These are phyloP conservation scores for Rhinella marina DNA, from an alignment of 2,797 vertebrate species.

Conservation along the genomic window DNA sequence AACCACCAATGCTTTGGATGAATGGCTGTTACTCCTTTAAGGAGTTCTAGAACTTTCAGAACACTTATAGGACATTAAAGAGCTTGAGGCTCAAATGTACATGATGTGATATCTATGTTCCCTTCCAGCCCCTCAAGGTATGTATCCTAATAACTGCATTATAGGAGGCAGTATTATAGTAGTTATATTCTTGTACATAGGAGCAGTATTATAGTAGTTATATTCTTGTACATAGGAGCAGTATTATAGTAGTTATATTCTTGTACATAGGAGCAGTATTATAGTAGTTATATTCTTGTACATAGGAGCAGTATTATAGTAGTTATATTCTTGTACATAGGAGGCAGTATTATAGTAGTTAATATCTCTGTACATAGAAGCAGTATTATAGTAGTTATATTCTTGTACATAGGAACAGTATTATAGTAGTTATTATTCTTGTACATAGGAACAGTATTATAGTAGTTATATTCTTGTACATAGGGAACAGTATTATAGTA, in stretches of 20 bases:
- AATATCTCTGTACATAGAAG: not conserved
- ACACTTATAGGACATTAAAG: too few relatives aligned
- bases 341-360: not conserved
- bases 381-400: slow-evolving; percentile 14
- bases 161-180: too few relatives aligned
- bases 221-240: not conserved
- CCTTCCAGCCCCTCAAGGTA: too few relatives aligned
- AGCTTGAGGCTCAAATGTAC: too few relatives aligned
- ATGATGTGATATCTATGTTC: too few relatives aligned
- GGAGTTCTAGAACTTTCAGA: too few relatives aligned
- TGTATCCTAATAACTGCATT: not conserved
- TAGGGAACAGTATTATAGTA: too few relatives aligned
- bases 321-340: not conserved
- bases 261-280: not conserved
- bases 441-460: not conserved
- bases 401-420: not conserved
- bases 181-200: not conserved
- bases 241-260: not conserved
- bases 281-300: not conserved
- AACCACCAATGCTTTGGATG: slow-evolving; percentile 32
- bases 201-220: slow-evolving; percentile 2
- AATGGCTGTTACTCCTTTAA: too few relatives aligned
- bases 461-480: not conserved
- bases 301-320: not conserved
- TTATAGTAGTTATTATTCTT: not conserved